A percentile compares a stretch with the other conserved stretches of the same genome.
These are phyloP conservation scores for Muscidifurax raptorellus DNA, from an alignment of 1,140 invertebrate species.

Conservation along the genomic window DNA sequence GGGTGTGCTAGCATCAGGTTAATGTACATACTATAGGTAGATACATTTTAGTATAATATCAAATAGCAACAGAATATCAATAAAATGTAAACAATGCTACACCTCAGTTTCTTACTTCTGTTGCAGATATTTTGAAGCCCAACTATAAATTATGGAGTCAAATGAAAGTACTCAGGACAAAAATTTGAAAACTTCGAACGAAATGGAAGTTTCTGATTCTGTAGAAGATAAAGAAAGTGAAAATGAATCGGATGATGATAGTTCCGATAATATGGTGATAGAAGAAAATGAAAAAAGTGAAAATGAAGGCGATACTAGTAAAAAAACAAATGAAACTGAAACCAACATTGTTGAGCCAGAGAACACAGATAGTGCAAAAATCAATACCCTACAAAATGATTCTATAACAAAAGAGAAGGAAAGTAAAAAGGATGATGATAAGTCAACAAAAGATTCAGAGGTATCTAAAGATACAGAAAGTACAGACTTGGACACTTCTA, in stretches of 20 bases:
- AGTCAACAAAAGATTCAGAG: background rate
- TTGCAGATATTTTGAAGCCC: slow-evolving; percentile 28
- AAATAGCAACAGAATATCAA: slow-evolving; percentile 44
- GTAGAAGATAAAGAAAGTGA: slow-evolving; percentile 36
- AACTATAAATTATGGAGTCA: slow-evolving; percentile 40
- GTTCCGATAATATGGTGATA: slow-evolving; percentile 9
- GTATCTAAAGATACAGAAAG: slow-evolving; percentile 24
- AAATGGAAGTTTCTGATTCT: slow-evolving; percentile 42
- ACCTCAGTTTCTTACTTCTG: slow-evolving; percentile 13
- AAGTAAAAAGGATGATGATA: slow-evolving; percentile 14
- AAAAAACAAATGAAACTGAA: background rate
- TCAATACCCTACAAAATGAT: slow-evolving; percentile 37
- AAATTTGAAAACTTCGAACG: slow-evolving; percentile 31
- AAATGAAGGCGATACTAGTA: background rate
- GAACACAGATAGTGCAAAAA: slow-evolving; percentile 44
- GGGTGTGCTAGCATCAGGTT: slow-evolving; percentile 45
- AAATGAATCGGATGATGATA: slow-evolving; percentile 21
- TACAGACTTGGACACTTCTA: slow-evolving; percentile 21
- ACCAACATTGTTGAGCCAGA: background rate
- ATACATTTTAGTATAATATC: slow-evolving; percentile 32
- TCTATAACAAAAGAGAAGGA: slow-evolving; percentile 40
- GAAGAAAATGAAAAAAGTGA: slow-evolving; percentile 40
- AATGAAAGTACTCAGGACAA: slow-evolving; percentile 39
- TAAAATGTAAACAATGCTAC: slow-evolving; percentile 39
- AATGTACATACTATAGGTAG: slow-evolving; percentile 48